Base-by-base conservation (phyloP, 2,797 vertebrate genomes). In the Takifugu rubripes region DNA sequence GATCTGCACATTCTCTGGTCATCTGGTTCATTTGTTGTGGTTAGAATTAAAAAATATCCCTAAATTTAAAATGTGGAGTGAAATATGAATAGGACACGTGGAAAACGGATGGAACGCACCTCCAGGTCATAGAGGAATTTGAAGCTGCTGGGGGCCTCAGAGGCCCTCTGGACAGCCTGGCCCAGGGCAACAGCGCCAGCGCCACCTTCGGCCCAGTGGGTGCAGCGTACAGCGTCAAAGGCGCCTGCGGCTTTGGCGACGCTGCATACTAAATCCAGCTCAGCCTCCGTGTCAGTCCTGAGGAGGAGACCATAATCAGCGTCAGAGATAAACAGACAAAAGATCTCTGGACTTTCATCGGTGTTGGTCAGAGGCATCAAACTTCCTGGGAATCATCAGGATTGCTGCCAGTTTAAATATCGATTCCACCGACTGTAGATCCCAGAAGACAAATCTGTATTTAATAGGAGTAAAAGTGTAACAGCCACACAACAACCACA, bases 131-230 rank as follows among this genome's bases (percentile, higher is more conserved):
- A 99, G 44, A 99, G 92, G 78, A 97, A 94, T 33, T 60, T 93
- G 85, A 99, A 99, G 71, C 84, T 84, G 86, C 89, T 98, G 27
- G 93, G 92, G 14, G 85, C 69, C 31, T 87, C 87, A 0, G 94
- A 92, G 26, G 97, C 97, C 65, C 83, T 94, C 86, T 94, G 93
- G 33, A 99, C 95, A 0, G 96, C 94, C 52, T 58, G 80, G 2
- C 93, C 97, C 15, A 99, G 87, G 1, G 91, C 92, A 25, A 93
- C 44, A 0, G 97, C 94, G 0, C 97, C 97, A 24, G 85, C 91
- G 2, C 97, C 97, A 0, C 96, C 97, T 45, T 98, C 92, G 5
- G 96, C 95, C 97, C 97, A 99, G 88, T 98, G 96, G 61, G 87
- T 90, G 77, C 94, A 96, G 26, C 81, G 91, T 71, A 98, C 94